Conservation (phyloP, 2,888 invertebrate species). For the Limnephilus lunatus region DNA sequence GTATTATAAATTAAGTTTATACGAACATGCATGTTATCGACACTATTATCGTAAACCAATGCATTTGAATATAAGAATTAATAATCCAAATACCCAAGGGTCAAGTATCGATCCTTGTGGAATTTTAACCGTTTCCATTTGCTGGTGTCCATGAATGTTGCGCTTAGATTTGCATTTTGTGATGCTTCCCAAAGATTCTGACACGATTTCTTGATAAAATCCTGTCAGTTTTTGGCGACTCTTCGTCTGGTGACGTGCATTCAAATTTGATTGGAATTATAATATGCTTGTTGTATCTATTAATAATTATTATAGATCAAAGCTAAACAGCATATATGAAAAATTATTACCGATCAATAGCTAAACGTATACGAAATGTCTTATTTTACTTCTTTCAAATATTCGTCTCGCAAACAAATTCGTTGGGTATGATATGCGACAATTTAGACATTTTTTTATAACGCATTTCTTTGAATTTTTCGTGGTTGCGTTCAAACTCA, state of each 20-base stretch:
- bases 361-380: neutral
- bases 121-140: neutral
- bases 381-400: neutral
- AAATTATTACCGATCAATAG: neutral
- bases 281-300: neutral
- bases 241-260: neutral
- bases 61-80: neutral
- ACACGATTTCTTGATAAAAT: neutral
- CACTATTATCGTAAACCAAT: neutral
- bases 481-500: neutral
- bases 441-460: neutral
- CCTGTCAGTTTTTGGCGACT: neutral
- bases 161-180: neutral
- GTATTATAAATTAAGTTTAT: neutral
- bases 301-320: neutral
- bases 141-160: neutral
- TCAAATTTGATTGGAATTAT: neutral
- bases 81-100: neutral
- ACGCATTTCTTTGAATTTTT: neutral
- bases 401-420: neutral
- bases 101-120: neutral
- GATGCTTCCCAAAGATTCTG: neutral
- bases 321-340: no score
- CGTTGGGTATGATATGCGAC: no score
- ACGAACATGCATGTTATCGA: neutral